These are phyloP conservation scores for Amblyraja radiata DNA, from an alignment of 2,797 vertebrate genomes.

Conservation along the genomic window DNA sequence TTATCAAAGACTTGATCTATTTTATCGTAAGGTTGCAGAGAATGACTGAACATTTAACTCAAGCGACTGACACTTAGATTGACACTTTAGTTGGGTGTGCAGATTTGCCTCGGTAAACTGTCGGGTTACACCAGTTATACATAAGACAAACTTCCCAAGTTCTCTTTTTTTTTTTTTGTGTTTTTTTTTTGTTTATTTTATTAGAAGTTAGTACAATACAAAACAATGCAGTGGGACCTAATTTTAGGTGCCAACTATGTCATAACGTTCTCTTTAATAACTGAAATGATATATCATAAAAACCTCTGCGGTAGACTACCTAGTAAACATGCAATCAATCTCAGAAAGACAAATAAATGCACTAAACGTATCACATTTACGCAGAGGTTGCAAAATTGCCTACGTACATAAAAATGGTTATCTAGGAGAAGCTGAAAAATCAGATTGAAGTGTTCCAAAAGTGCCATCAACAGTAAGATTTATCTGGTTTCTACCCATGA, in stretches of 20 bases:
- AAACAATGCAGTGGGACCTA: too few species aligned
- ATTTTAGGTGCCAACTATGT: too few species aligned
- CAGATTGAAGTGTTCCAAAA: background rate
- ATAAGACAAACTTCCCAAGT: background rate
- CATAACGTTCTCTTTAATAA: background rate
- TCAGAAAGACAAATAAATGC: background rate
- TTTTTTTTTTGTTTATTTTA: too few species aligned
- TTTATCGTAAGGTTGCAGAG: background rate
- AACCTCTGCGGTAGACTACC: background rate
- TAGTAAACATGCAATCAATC: background rate
- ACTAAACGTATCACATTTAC: background rate
- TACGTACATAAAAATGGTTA: background rate
- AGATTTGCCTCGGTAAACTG: background rate
- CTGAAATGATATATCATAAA: background rate
- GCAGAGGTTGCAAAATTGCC: background rate
- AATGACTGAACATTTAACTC: background rate
- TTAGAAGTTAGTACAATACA: too few species aligned
- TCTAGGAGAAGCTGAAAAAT: background rate
- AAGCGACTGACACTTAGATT: background rate
- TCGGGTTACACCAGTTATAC: background rate
- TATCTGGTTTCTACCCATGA: background rate
- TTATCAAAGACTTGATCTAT: background rate
- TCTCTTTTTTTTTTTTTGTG: background rate
- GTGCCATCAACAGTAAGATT: background rate
- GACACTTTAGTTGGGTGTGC: background rate